Evolutionary conservation across 2,797 vertebrate species (phyloP).

Genomic region (Glossophaga mutica): DNA sequence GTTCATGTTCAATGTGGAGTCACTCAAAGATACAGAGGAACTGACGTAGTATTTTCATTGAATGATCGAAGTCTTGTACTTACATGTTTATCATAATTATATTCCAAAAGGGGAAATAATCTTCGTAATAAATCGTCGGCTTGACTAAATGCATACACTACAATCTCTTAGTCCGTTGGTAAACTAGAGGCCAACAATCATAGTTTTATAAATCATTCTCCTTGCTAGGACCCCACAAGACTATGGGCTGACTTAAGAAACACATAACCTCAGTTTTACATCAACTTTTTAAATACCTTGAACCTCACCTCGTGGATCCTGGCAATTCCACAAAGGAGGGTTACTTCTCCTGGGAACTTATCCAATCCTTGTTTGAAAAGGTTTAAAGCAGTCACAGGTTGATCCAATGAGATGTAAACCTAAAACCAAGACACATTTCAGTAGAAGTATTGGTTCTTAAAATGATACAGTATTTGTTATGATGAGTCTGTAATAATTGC

Average conservation of each 20-base stretch:
- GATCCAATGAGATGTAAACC: constrained; percentile 97
- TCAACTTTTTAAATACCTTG: neutral
- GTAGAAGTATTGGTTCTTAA: constrained; percentile 17
- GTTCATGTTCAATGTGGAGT: neutral
- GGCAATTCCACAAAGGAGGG: constrained; percentile 94
- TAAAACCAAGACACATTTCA: constrained; percentile 70
- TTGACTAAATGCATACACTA: neutral
- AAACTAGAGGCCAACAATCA: neutral
- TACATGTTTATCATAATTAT: neutral
- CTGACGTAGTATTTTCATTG: neutral
- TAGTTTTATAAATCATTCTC: constrained; percentile 16
- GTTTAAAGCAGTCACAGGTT: constrained; percentile 94
- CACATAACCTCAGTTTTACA: neutral
- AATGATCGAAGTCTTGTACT: neutral
- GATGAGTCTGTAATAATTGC: neutral
- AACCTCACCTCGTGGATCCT: constrained; percentile 96
- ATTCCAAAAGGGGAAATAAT: neutral
- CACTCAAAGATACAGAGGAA: neutral
- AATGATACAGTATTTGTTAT: neutral
- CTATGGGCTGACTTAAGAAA: neutral
- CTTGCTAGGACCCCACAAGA: neutral
- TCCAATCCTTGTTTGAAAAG: constrained; percentile 97
- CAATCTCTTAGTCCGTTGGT: neutral
- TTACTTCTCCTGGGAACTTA: constrained; percentile 95
- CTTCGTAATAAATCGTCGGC: constrained; percentile 6